Conservation (phyloP, 2,888 invertebrate genomes). For the Mesodorylaimus sp. region DNA sequence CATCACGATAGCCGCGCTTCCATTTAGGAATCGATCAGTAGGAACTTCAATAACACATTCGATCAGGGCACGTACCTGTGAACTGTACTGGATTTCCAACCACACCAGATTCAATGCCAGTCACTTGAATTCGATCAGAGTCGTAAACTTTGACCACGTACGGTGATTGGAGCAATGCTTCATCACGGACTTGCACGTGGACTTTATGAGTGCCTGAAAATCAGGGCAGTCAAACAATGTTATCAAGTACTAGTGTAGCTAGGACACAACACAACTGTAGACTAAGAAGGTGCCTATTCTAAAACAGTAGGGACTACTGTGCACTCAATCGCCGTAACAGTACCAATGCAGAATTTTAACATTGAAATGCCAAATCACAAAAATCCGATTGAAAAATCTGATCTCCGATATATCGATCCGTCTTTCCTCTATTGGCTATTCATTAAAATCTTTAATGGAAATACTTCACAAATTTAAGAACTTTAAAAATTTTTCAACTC, state of each 20-base stretch:
- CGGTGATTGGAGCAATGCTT: constrained; percentile 69
- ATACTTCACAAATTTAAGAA: too few relatives aligned
- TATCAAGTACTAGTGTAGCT: neutral
- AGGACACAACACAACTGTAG: neutral
- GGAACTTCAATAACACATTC: neutral
- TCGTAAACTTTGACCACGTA: constrained; percentile 88
- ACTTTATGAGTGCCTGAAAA: constrained; percentile 82
- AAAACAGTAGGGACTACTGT: too few relatives aligned
- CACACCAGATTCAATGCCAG: constrained; percentile 66
- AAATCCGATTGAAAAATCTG: too few relatives aligned
- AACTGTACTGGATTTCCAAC: constrained; percentile 50
- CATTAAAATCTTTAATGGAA: too few relatives aligned
- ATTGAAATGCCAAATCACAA: too few relatives aligned
- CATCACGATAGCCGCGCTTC: too few relatives aligned
- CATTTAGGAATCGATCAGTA: too few relatives aligned
- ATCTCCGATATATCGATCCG: too few relatives aligned
- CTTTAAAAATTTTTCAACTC: too few relatives aligned
- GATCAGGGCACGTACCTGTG: constrained; percentile 16
- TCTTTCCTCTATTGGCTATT: too few relatives aligned
- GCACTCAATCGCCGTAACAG: too few relatives aligned
- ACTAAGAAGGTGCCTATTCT: constrained; percentile 24
- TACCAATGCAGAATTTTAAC: too few relatives aligned
- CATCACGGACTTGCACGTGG: constrained; percentile 54
- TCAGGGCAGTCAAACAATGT: constrained; percentile 40
- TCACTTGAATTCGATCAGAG: constrained; percentile 14